Evolutionary conservation across 2,888 invertebrate species (phyloP), one percentile per base, ranked within the genome.

Genomic region (Tanypteryx hageni): DNA sequence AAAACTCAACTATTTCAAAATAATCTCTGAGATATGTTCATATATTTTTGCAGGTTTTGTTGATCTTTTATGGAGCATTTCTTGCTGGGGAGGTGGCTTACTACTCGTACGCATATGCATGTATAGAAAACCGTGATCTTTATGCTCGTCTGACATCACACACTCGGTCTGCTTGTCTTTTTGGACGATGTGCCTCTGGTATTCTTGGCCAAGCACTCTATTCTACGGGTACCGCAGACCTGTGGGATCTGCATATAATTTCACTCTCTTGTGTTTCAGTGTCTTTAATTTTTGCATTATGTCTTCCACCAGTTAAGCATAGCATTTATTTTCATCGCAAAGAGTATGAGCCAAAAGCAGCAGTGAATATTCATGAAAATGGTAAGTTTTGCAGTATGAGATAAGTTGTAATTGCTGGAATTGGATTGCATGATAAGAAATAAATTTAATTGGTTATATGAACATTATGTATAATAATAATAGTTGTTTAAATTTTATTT

Each of bases 21-120:
- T 44, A 44, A 5, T 44, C 44, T 44, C 44, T 44, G 44, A 44
- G 44, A 44, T 44, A 44, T 44, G 44, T 1, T 44, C 44, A 44
- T 44, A 44, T 82, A 92, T 92, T 91, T 92, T 93, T 93, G 18
- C 93, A 95, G 95, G 94, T 96, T 93, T 96, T 96, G 7, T 97
- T 98, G 95, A 96, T 98, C 92, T 96, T 97, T 94, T 98, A 97
- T 94, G 99, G 99, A 13, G 96, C 98, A 13, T 98, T 98, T 94
- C 97, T 97, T 95, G 98, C 99, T 0, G 97, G 98, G 2, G 99
- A 99, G 95, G 97, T 99, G 4, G 99, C 99, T 0, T 99, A 99
- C 95, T 98, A 97, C 94, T 98, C 99, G 0, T 99, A 99, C 94
- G 98, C 99, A 93, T 99, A 99, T 95, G 98, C 99, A 58, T 98